Conservation (phyloP, 2,888 invertebrate genomes). For the Melolontha melolontha region DNA sequence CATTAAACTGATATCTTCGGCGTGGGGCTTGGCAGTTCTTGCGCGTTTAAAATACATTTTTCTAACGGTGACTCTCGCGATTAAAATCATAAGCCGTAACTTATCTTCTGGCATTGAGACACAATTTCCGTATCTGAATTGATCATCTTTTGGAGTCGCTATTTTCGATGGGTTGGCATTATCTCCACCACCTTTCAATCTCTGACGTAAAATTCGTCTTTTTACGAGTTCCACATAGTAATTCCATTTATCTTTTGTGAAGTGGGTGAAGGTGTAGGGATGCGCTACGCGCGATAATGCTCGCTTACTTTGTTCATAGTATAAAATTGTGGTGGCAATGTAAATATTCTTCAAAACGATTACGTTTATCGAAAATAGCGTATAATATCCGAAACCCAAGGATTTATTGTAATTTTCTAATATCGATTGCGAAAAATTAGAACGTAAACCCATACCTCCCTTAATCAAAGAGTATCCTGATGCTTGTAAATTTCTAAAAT, state of each 20-base stretch:
- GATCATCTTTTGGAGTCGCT: conserved; percentile 8
- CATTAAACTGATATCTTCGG: conserved; percentile 9
- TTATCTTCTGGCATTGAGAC: conserved; percentile 8
- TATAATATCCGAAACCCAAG: conserved; percentile 40
- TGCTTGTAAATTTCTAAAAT: conserved; percentile 40
- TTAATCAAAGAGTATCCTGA: conserved; percentile 45
- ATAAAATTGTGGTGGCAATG: conserved; percentile 19
- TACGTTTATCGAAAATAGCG: conserved; percentile 42
- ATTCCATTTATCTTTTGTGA: conserved; percentile 10
- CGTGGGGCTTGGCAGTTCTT: not conserved
- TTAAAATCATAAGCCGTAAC: conserved; percentile 7
- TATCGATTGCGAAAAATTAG: conserved; percentile 41
- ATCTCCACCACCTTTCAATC: conserved; percentile 26
- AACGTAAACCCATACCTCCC: conserved; percentile 44
- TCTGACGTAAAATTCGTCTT: not conserved
- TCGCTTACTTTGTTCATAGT: conserved; percentile 8
- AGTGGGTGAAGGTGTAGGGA: conserved; percentile 18
- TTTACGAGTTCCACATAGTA: conserved; percentile 18
- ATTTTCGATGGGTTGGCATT: not conserved
- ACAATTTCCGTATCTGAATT: conserved; percentile 21
- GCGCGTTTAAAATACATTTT: conserved; percentile 9
- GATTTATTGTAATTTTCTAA: conserved; percentile 15
- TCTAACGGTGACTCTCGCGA: conserved; percentile 7
- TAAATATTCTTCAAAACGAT: conserved; percentile 35
- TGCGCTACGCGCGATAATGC: not conserved